Evolutionary conservation across 2,797 vertebrate genomes (phyloP), one percentile per base, ranked within the genome.

Genomic region (Catamblyrhynchus diadema): DNA sequence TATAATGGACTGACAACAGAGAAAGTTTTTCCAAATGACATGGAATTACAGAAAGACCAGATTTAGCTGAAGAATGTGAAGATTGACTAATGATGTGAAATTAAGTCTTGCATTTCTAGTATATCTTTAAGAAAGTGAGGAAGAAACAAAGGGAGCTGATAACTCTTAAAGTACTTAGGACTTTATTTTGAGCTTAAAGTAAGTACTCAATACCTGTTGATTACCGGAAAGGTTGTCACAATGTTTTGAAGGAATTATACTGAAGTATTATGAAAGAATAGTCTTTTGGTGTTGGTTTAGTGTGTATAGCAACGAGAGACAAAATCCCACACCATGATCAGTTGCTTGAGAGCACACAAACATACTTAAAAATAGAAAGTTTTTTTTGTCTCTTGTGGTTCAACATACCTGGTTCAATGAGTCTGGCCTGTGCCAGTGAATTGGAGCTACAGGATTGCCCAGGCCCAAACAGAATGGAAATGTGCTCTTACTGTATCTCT

Each of bases 391-490:
- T 66, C 17, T 45, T 47, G 8, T 57, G 17, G 24, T 65, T 75
- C 37, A 51, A 1, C 5, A 5, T 37, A 32, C 0, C 2, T 5
- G 3, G 21, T 59, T 94, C 62, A 84, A 60, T 4, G 1, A 59
- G 15, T 42, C 48, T 81, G 75, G 23, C 45, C 32, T 69, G 82
- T 92, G 23, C 28, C 16, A 12, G 32, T 67, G 74, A 64, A 71
- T 32, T 0, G 2, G 57, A 81, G 25, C 12, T 60, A 19, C 33
- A 35, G 45, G 35, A 22, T 54, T 92, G 32, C 30, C 30, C 27
- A 41, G 70, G 22, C 61, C 57, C 54, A 53, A 33, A 37, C 32
- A 74, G 61, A 90, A 66, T 28, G 25, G 41, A 60, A 56, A 32
- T 47, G 17, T 33, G 8, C 32, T 77, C 41, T 19, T 60, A n/a